Base-by-base conservation (phyloP, 2,113 vertebrate species). In the Anser brachyrhynchus region DNA sequence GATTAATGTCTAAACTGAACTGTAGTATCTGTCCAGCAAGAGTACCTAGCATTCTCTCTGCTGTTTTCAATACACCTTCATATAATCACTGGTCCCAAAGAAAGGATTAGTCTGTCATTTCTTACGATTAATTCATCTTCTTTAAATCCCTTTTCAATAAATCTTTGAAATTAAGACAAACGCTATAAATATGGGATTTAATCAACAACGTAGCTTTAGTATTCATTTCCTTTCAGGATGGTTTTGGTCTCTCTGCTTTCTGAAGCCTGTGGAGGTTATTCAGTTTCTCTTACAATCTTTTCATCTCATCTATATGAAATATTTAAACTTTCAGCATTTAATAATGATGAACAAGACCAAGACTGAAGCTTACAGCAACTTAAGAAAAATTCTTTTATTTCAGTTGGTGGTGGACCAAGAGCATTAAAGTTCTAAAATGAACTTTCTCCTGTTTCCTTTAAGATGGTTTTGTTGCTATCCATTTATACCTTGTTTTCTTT, bases 151-250 rank as follows among this genome's bases (percentile, higher is more conserved):
- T 66, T 89, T 87, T 93, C 87, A 95, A 94, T 89, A 96, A 88
- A 90, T 89, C 77, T 91, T 77, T 92, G 85, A 95, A 96, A 96
- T 96, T 93, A 95, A 93, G 92, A 96, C 71, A 96, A 96, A 92
- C 44, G 54, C 81, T 90, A 85, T 78, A 96, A 96, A 92, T 83
- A 94, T 87, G 39, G 52, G 74, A 90, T 92, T 96, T 93, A 92
- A 83, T 95, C 80, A 95, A 91, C 82, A 70, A 89, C 3, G 18
- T 77, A 58, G 21, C 58, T 94, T 78, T 71, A 58, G 51, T 57
- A 28, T 80, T 93, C 31, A 51, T 90, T 65, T 76, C 37, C 52
- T 95, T 85, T 91, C 43, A 75, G 73, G 44, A 1, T 92, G 18
- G 12, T 37, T 90, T 92, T 94, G 84, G 86, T 73, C 49, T 93